phyloP scores from a whole-genome alignment of 2,797 vertebrate species.

The Melanotaenia boesemani region DNA sequence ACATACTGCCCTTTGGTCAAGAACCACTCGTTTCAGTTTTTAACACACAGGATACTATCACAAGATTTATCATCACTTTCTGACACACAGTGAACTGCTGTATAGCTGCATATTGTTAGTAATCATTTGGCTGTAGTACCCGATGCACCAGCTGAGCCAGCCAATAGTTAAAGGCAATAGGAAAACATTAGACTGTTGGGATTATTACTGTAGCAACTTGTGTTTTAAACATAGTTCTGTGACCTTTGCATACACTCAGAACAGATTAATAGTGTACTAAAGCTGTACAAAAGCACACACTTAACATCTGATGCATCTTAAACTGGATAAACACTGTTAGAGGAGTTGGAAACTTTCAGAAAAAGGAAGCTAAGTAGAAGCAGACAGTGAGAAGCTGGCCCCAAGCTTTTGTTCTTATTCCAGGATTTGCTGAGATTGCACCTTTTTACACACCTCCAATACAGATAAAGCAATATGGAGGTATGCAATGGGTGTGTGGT shows the following conservation, averaged over 20 bases:
- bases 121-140: no score
- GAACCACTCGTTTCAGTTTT: not conserved
- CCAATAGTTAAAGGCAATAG: not conserved
- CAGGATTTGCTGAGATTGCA: constrained; percentile 56
- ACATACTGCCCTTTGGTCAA: not conserved
- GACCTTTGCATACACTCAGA: not conserved
- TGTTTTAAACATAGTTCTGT: not conserved
- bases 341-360: constrained; percentile 15
- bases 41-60: not conserved
- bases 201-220: not conserved
- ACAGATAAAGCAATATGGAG: constrained; percentile 29
- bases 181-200: not conserved
- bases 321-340: constrained; percentile 30
- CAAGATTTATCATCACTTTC: no score
- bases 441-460: constrained; percentile 33
- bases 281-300: not conserved
- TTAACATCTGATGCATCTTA: constrained; percentile 14
- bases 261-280: no score
- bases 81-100: no score
- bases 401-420: constrained; percentile 48
- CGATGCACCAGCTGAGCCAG: not conserved
- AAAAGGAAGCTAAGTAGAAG: not conserved
- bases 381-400: constrained; percentile 27
- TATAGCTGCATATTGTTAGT: no score
- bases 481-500: constrained; percentile 16